A percentile compares a stretch with the other conserved stretches of the same genome.
These are phyloP conservation scores for Halictus ligatus DNA, from an alignment of 2,888 invertebrate genomes.

Conservation along the genomic window DNA sequence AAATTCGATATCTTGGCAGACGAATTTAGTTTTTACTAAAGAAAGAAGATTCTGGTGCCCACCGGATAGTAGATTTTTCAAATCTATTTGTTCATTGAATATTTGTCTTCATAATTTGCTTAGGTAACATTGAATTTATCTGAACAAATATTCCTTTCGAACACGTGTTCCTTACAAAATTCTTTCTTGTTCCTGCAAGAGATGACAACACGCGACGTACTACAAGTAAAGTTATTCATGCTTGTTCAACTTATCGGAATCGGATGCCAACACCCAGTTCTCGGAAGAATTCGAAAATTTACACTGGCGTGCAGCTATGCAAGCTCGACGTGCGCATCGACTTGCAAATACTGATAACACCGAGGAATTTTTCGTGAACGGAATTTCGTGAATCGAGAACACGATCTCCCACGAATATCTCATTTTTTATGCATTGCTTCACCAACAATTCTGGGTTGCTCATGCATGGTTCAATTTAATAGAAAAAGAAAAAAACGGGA, in stretches of 20 bases:
- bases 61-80: neutral
- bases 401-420: neutral
- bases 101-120: neutral
- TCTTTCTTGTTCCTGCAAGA: neutral
- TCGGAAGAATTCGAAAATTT: slow-evolving; percentile 33
- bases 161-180: neutral
- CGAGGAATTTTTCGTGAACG: neutral
- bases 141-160: neutral
- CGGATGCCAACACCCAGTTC: neutral
- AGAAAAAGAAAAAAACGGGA: too few species aligned
- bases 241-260: slow-evolving; percentile 24
- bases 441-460: neutral
- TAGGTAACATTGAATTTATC: neutral
- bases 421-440: slow-evolving; percentile 42
- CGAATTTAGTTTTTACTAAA: neutral
- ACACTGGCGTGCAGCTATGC: neutral
- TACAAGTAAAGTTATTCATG: slow-evolving; percentile 8
- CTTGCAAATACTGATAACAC: slow-evolving; percentile 55
- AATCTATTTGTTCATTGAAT: neutral
- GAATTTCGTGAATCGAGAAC: slow-evolving; percentile 35
- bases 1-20: too few species aligned
- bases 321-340: slow-evolving; percentile 33
- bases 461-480: neutral
- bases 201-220: neutral
- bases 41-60: neutral